Evolutionary conservation across 2,113 vertebrate species (phyloP), one percentile per base, ranked within the genome.

Genomic region (Oceanites oceanicus): DNA sequence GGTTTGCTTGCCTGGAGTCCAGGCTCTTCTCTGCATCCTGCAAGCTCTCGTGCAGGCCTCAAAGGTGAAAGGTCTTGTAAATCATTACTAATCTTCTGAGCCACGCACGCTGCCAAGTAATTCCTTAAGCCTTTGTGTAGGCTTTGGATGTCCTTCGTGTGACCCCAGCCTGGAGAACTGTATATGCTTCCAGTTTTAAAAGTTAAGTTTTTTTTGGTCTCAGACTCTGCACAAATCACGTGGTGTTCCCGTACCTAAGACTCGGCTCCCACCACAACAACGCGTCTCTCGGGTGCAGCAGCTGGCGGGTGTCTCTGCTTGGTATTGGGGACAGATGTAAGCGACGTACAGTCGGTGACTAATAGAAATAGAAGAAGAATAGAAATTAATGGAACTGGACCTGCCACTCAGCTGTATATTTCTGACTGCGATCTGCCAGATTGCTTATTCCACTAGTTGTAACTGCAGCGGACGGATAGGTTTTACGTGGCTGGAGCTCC

Each of bases 31-130:
- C 45, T 56, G 36, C n/a, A n/a, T n/a, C n/a, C n/a, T n/a, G n/a
- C n/a, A n/a, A n/a, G n/a, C n/a, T n/a, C n/a, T n/a, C n/a, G n/a
- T n/a, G 45, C 25, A 27, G 68, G 45, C 65, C 32, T 15, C 1
- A 2, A 30, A 55, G 87, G 70, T 56, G 70, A 82, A 97, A 82
- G 84, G 74, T 77, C 70, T n/a, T 70, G 87, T 94, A 87, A 96
- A 91, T 73, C 85, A 2, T 40, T 16, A 8, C 38, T 58, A 5
- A 89, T 67, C 73, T 75, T 32, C 61, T 3, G 19, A 95, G 70
- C 81, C 2, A 0, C 5, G 9, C 34, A 0, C 0, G 1, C 66
- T 86, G 84, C 93, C 90, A 38, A 75, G 52, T 70, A 13, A 73
- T 66, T 85, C 73, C 74, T 76, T 55, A 77, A 92, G 80, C 84